These are phyloP conservation scores for Sylvia borin DNA, from an alignment of 2,797 vertebrate species.

Conservation along the genomic window DNA sequence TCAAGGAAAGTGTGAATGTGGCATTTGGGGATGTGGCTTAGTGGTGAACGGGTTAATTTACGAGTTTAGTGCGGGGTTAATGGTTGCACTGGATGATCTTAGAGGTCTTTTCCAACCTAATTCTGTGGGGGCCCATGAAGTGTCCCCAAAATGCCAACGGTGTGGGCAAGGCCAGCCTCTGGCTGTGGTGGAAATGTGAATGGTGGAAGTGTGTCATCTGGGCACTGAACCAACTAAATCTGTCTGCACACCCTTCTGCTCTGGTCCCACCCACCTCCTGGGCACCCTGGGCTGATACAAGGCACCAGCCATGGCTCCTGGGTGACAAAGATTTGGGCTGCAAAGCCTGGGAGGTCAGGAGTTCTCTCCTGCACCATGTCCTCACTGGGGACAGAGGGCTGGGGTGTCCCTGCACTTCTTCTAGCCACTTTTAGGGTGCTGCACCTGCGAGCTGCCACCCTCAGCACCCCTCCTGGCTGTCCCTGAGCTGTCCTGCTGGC, in stretches of 20 bases:
- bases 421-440: neutral
- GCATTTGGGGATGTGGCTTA: neutral
- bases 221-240: neutral
- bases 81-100: neutral
- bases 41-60: neutral
- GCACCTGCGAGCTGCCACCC: neutral
- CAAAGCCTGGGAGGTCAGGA: rapidly evolving
- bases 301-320: rapidly evolving
- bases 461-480: neutral
- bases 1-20: neutral
- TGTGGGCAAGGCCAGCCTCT: neutral
- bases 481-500: neutral
- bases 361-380: neutral
- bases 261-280: neutral
- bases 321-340: neutral
- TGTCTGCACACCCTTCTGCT: neutral
- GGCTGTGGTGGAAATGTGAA: rapidly evolving
- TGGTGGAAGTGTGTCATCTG: neutral
- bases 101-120: neutral
- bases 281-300: rapidly evolving
- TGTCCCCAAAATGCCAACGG: rapidly evolving
- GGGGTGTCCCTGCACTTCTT: neutral
- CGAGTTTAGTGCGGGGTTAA: neutral
- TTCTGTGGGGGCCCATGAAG: neutral
- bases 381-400: neutral